Percentiles rank a stretch among this genome's conserved stretches.
Evolutionary conservation across 2,888 invertebrate species (phyloP).

Genomic region (Leucania comma): DNA sequence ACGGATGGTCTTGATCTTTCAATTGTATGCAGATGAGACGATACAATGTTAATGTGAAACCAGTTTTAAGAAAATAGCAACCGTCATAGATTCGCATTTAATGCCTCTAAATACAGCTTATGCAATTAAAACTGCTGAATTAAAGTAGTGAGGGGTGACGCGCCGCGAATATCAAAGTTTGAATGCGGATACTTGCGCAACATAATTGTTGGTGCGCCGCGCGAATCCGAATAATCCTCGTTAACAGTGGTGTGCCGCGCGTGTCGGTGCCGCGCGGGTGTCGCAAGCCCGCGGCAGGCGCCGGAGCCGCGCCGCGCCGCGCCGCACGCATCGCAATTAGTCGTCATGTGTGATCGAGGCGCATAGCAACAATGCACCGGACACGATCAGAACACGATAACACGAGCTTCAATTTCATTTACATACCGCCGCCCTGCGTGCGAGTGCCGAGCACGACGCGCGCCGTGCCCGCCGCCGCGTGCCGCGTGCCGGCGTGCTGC

Average conservation of each 20-base stretch:
- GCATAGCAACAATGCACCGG: conserved; percentile 69
- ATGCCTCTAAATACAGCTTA: conserved; percentile 68
- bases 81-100: conserved; percentile 40
- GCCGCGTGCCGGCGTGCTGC: conserved; percentile 24
- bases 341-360: conserved; percentile 61
- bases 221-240: conserved; percentile 75
- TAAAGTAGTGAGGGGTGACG: conserved; percentile 66
- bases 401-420: conserved; percentile 60
- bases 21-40: conserved; percentile 65
- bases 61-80: conserved; percentile 54
- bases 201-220: conserved; percentile 77
- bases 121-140: conserved; percentile 79
- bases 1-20: conserved; percentile 63
- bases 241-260: conserved; percentile 58
- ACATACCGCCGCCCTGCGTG: conserved; percentile 58
- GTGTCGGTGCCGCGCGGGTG: conserved; percentile 55
- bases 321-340: conserved; percentile 62
- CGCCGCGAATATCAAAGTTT: conserved; percentile 74
- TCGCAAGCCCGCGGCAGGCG: conserved; percentile 62
- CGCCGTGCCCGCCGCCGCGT: conserved; percentile 15
- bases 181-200: conserved; percentile 79
- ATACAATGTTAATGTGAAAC: conserved; percentile 54
- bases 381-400: conserved; percentile 61
- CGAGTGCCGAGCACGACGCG: conserved; percentile 22
- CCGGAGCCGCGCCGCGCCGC: conserved; percentile 35